A percentile compares a stretch with the other conserved stretches of the same genome.
phyloP scores from a whole-genome alignment of 2,113 vertebrate genomes.

The Lipophrys pholis region DNA sequence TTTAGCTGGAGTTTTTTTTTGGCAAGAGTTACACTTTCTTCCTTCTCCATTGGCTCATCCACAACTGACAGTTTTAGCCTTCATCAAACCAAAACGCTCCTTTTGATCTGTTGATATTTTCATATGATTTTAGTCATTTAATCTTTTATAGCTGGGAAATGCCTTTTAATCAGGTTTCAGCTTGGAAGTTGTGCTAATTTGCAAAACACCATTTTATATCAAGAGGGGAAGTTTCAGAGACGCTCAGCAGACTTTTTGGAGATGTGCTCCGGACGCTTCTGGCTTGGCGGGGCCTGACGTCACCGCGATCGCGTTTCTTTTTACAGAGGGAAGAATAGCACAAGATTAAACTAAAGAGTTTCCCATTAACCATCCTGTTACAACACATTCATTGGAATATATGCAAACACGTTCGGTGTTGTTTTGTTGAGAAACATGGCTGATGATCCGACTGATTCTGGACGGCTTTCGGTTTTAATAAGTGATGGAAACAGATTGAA shows the following conservation, averaged over 20 bases:
- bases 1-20: constrained; percentile 27
- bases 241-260: constrained; percentile 18
- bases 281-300: constrained; percentile 31
- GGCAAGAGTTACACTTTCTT: constrained; percentile 70
- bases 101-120: constrained; percentile 75
- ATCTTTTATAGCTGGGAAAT: constrained; percentile 61
- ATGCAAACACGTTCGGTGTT: background rate
- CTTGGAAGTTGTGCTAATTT: constrained; percentile 60
- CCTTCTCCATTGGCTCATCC: constrained; percentile 74
- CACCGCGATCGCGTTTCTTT: background rate
- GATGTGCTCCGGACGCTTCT: constrained; percentile 15
- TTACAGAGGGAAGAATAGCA: constrained; percentile 21
- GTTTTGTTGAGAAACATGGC: constrained; percentile 5
- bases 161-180: constrained; percentile 61
- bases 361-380: background rate
- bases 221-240: constrained; percentile 30
- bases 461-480: constrained; percentile 23
- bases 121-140: constrained; percentile 59
- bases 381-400: background rate
- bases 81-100: constrained; percentile 60
- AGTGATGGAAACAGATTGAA: constrained; percentile 8
- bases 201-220: constrained; percentile 47
- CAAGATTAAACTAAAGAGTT: background rate
- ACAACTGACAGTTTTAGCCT: constrained; percentile 63
- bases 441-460: constrained; percentile 9